A percentile compares a stretch with the other conserved stretches of the same genome.
Conservation (phyloP, 1,140 invertebrate genomes). For the Drosophila serrata region DNA sequence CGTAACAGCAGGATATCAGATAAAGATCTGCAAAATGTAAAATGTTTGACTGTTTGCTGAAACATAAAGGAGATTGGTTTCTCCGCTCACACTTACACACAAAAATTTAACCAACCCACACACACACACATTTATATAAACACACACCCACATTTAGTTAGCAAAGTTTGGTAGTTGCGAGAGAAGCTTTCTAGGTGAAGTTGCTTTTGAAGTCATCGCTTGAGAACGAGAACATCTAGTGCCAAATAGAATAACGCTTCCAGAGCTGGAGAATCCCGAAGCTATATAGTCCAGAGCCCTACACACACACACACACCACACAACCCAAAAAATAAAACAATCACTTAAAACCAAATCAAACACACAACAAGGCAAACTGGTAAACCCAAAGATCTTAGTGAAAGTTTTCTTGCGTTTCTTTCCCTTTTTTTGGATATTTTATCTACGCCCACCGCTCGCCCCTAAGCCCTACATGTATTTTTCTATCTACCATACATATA, state of each 20-base stretch:
- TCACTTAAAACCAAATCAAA: constrained; percentile 4
- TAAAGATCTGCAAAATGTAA: constrained; percentile 37
- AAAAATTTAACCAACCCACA: constrained; percentile 36
- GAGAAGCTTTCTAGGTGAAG: constrained; percentile 56
- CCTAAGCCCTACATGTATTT: constrained; percentile 37
- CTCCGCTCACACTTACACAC: constrained; percentile 11
- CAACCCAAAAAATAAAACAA: constrained; percentile 6
- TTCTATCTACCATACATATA: constrained; percentile 24
- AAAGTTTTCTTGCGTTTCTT: constrained; percentile 41
- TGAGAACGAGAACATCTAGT: constrained; percentile 45
- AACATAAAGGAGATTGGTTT: constrained; percentile 33
- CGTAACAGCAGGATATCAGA: constrained; percentile 65
- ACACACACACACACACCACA: constrained; percentile 19
- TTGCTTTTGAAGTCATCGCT: constrained; percentile 51
- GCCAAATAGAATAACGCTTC: constrained; percentile 48
- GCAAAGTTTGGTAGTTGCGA: constrained; percentile 33
- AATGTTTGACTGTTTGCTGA: constrained; percentile 57
- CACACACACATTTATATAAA: constrained; percentile 30
- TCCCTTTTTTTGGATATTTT: constrained; percentile 20
- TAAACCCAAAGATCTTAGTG: constrained; percentile 41
- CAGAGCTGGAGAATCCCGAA: constrained; percentile 50
- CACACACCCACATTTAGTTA: constrained; percentile 22
- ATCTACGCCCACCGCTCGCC: constrained; percentile 21
- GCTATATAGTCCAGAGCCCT: constrained; percentile 29
- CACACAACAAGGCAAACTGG: constrained; percentile 40